Base-by-base conservation (phyloP, 2,888 invertebrate species). In the Dryobotodes eremita region DNA sequence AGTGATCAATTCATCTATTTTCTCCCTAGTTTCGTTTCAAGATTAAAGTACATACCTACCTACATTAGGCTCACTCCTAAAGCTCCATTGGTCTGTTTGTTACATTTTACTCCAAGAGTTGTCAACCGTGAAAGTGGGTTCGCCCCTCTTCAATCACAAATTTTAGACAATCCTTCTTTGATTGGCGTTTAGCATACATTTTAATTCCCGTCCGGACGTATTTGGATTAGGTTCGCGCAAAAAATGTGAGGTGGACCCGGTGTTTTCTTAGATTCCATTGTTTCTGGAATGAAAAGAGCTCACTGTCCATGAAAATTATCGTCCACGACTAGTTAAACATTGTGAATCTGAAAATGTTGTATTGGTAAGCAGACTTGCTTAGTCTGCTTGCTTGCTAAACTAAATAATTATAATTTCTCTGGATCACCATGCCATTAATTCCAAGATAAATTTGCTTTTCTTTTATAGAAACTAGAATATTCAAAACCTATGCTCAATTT, bases 111-210 rank as follows among this genome's bases (percentile, higher is more conserved):
- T 79, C 53, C 48, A 75, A 62, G 71, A 46, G 31, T 72, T 73
- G 68, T 72, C 62, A 72, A 83, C 86, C 85, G 86, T 88, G 87
- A 88, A 88, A 88, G 80, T 88, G 88, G 85, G 73, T 85, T 79
- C 36, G 61, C 36, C 82, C 88, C 72, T 77, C 77, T 79, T 88
- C 86, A 86, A 88, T 88, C 76, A 83, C 77, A 77, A 78, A 73
- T 69, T 80, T 87, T 57, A 50, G 73, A 64, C 70, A 70, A 75
- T 84, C 75, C 31, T 74, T 84, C 75, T 79, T 66, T 36, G 74
- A 75, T 65, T 71, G 78, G 31, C 66, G 48, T 77, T 79, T 74
- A 65, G 70, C 59, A 75, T 74, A 57, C 64, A 79, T 73, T 69
- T 74, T 36, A 78, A 73, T 71, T 66, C 61, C 31, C 17, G 31